A percentile compares a stretch with the other conserved stretches of the same genome.
Conservation (phyloP, 1,140 invertebrate species). For the Scaptodrosophila lebanonensis region DNA sequence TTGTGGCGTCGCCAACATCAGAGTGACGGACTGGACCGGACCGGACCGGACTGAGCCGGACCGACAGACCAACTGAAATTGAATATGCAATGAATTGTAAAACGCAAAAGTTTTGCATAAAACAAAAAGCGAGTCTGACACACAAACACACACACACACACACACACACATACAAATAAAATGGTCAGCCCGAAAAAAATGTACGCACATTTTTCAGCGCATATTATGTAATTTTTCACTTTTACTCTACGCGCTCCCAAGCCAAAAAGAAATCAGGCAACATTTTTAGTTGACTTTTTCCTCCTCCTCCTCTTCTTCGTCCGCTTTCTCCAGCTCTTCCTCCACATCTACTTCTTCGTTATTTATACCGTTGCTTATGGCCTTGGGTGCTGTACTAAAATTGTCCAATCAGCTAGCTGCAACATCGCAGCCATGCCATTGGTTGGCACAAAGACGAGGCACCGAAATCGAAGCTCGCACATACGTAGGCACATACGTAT, state of each 20-base stretch:
- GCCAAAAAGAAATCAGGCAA: conserved; percentile 14
- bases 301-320: conserved; percentile 4
- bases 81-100: conserved; percentile 75
- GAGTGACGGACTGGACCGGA: background rate
- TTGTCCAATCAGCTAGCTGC: conserved; percentile 70
- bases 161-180: conserved; percentile 8
- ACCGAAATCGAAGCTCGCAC: conserved; percentile 56
- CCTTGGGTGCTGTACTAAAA: conserved; percentile 31
- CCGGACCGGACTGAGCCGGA: too few relatives aligned
- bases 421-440: conserved; percentile 64
- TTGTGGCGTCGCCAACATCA: conserved; percentile 36
- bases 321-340: background rate
- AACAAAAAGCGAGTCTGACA: conserved; percentile 32
- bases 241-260: conserved; percentile 42
- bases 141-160: background rate
- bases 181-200: conserved; percentile 58
- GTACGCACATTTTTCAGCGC: conserved; percentile 71
- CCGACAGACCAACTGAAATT: conserved; percentile 50
- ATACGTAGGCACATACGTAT: conserved; percentile 18
- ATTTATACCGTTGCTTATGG: conserved; percentile 4
- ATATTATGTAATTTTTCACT: conserved; percentile 75
- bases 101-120: conserved; percentile 73
- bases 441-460: conserved; percentile 44
- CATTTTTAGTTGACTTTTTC: conserved; percentile 12
- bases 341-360: conserved; percentile 4